Evolutionary conservation across 2,888 invertebrate genomes (phyloP), one percentile per base, ranked within the genome.

Genomic region (Nipponacmea schrenckii): DNA sequence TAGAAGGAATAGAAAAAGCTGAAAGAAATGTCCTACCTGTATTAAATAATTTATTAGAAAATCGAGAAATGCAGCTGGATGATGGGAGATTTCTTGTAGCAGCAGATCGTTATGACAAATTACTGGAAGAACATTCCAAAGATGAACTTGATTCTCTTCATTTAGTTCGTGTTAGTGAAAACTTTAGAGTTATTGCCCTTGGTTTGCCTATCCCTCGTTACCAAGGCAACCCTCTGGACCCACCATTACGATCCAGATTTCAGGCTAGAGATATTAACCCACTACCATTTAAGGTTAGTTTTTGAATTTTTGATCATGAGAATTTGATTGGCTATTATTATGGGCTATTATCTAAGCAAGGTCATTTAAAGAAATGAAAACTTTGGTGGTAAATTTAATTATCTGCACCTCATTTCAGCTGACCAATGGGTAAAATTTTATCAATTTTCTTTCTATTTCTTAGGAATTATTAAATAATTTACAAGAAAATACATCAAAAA

Each of bases 61-160:
- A 98, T 89, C 92, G 98, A 71, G 98, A 98, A 90, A 98, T 98
- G 97, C 96, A 98, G 89, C 91, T 98, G 74, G 98, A 98, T 90
- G 98, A 98, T 90, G 98, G 98, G 0, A 91, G 97, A 81, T 95
- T 98, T 87, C 90, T 98, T 56, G 94, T 98, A 87, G 94, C 96
- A 0, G 94, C 96, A 12, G 90, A 92, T 4, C 92, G 96, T 90
- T 98, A 96, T 86, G 97, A 98, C 86, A 94, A 95, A 87, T 90
- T 98, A 20, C 89, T 96, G 17, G 89, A 96, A 95, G 93, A 94
- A 81, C 94, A 97, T 83, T 93, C 93, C 0, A 90, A 92, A 75
- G 92, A 93, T 76, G 94, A 96, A 86, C 90, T 98, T 64, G 92
- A 94, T 75, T 91, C 91, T 78, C 96, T 96, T 95, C 94, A 95